Base-by-base conservation (phyloP, 1,140 invertebrate species). In the Ruditapes philippinarum region DNA sequence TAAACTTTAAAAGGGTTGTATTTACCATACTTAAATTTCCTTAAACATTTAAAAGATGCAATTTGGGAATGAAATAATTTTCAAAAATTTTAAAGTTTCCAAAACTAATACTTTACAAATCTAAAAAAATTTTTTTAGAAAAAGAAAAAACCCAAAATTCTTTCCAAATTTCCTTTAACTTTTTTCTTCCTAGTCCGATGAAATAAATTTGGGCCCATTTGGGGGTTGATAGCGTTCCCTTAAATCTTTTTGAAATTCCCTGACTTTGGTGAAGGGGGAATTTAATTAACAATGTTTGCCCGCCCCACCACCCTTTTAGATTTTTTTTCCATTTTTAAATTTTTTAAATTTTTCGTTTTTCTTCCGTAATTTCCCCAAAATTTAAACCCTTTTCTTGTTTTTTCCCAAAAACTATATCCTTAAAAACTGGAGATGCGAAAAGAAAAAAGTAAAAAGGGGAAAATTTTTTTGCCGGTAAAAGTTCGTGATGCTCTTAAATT, bases 291-390 rank as follows among this genome's bases (percentile, higher is more conserved):
- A n/a, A 51, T 54, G 11, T 54, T 33, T 33, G 74, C n/a, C n/a
- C 49, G 36, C 49, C 74, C 74, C 74, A 78, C 74, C 74, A 78
- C n/a, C 9, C 49, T 36, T 51, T 78, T 78, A n/a, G 74, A 28
- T 78, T 9, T 54, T 54, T 57, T 2, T 25, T 17, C 45, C 14
- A 11, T 22, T 9, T 65, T 36, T 33, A 17, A 0, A 2, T 78
- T 22, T 1, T 3, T 17, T n/a, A n/a, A n/a, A n/a, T n/a, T n/a
- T n/a, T n/a, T n/a, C n/a, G n/a, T n/a, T n/a, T n/a, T n/a, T n/a
- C n/a, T 22, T 33, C 74, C 22, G 14, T 14, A 28, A 51, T 19
- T 14, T 54, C 28, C 7, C 12, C 19, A 14, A 51, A 57, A 5
- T 33, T 25, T n/a, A n/a, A n/a, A 28, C 45, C 5, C 25, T n/a